Evolutionary conservation across 2,113 vertebrate species (phyloP).

Genomic region (Entosphenus tridentatus): DNA sequence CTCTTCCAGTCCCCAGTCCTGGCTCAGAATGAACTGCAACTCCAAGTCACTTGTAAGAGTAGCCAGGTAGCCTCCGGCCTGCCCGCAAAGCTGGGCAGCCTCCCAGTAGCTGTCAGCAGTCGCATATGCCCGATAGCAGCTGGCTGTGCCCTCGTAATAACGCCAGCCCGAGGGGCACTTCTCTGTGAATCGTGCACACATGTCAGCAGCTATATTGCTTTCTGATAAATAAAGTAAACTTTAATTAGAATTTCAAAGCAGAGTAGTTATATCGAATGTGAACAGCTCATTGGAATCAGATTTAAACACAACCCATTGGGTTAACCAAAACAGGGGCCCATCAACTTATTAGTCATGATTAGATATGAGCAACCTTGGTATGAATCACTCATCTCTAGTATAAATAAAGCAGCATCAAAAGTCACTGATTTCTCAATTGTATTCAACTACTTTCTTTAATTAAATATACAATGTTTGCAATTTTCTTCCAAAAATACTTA

Average conservation of each 20-base stretch:
- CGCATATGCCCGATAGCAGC: conserved; percentile 84
- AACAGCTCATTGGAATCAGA: conserved; percentile 5
- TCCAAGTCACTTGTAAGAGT: conserved; percentile 84
- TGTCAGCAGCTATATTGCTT: neutral
- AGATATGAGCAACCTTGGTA: neutral
- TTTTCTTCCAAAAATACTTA: too few relatives aligned
- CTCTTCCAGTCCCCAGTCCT: conserved; percentile 76
- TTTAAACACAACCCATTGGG: conserved; percentile 16
- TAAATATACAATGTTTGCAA: too few relatives aligned
- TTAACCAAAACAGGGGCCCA: neutral
- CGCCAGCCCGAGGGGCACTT: conserved; percentile 93
- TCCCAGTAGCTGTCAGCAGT: conserved; percentile 91
- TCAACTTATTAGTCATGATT: neutral
- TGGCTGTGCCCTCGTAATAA: conserved; percentile 86
- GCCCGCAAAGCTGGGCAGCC: conserved; percentile 73
- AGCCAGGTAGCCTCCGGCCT: conserved; percentile 64
- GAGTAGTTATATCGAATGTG: neutral
- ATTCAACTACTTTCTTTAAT: too few relatives aligned
- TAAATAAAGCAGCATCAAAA: neutral
- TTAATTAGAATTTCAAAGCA: conserved; percentile 2
- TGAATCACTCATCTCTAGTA: neutral
- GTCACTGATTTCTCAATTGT: too few relatives aligned
- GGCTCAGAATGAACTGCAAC: conserved; percentile 71
- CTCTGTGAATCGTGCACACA: conserved; percentile 31
- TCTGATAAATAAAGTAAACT: conserved; percentile 4